These are phyloP conservation scores for Anthonomus grandis DNA, from an alignment of 1,140 invertebrate species.

Conservation along the genomic window DNA sequence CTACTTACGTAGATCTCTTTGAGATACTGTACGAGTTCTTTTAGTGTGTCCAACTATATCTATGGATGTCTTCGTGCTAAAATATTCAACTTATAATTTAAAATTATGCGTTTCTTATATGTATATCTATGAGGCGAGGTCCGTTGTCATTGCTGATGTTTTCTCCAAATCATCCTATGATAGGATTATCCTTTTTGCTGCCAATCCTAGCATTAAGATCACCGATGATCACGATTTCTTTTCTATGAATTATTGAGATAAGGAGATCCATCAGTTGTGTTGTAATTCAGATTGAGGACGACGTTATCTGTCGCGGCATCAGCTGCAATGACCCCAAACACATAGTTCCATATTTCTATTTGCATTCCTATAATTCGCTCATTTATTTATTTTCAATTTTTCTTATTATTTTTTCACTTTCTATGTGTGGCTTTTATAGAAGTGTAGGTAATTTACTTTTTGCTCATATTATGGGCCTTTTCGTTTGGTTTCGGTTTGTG, in stretches of 20 bases:
- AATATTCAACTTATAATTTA: neutral
- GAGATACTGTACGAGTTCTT: too few relatives aligned
- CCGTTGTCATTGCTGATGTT: neutral
- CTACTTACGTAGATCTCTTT: too few relatives aligned
- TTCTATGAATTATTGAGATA: neutral
- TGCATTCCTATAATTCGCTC: too few relatives aligned
- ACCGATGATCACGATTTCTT: neutral
- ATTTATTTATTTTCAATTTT: too few relatives aligned
- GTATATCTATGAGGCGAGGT: neutral
- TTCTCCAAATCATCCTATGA: neutral
- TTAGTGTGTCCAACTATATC: too few relatives aligned
- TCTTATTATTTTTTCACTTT: too few relatives aligned
- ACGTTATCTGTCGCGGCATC: neutral
- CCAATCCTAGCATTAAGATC: neutral
- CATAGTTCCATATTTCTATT: too few relatives aligned
- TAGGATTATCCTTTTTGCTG: neutral
- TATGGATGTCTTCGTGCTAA: neutral
- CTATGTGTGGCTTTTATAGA: too few relatives aligned
- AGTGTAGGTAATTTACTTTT: too few relatives aligned
- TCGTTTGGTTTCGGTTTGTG: too few relatives aligned
- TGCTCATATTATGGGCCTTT: too few relatives aligned
- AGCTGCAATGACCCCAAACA: neutral
- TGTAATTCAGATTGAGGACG: neutral
- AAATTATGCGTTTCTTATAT: neutral
- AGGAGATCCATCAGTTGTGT: neutral